Base-by-base conservation (phyloP, 2,888 invertebrate genomes). In the Cerastis rubricosa region DNA sequence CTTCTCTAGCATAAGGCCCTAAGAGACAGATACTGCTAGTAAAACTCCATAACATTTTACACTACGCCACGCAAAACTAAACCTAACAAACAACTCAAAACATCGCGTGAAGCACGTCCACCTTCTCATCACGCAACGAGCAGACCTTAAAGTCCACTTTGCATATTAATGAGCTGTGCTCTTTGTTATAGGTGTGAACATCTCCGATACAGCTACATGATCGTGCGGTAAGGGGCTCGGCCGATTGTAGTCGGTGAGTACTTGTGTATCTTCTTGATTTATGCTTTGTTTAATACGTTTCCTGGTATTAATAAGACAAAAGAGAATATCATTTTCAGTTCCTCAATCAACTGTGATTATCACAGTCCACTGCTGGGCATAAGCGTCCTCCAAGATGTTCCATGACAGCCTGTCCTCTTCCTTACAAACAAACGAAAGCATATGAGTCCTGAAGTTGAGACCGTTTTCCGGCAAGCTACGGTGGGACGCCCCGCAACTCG, bases 231-330 rank as follows among this genome's bases (percentile, higher is more conserved):
- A 88, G 78, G 69, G 61, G 29, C 80, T 87, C 79, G 85, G 78
- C 85, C 88, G 88, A 82, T 78, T 83, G 85, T 88, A 85, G 83
- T 88, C 88, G 88, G 88, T 88, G 74, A 84, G 88, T 83, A 47
- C 7, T 59, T 17, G 22, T 29, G 9, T 51, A 9, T 45, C 35
- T 45, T 64, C 29, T n/a, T n/a, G 0, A n/a, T 74, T 47, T 0
- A 8, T 45, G 43, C 29, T 49, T 76, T 75, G 40, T 47, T 29
- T 45, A 17, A 9, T 35, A 9, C 9, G n/a, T 25, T 71, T 73
- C 35, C 12, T 69, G 8, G 40, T 43, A 43, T 25, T 0, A 70
- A 57, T 29, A 17, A 8, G 3, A n/a, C 6, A 12, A 25, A 54
- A 2, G 12, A 14, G 25, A 57, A 14, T 49, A 12, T 6, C 51